A percentile compares a stretch with the other conserved stretches of the same genome.
These are phyloP conservation scores for Hyperoplus immaculatus DNA, from an alignment of 2,797 vertebrate species.

Conservation along the genomic window DNA sequence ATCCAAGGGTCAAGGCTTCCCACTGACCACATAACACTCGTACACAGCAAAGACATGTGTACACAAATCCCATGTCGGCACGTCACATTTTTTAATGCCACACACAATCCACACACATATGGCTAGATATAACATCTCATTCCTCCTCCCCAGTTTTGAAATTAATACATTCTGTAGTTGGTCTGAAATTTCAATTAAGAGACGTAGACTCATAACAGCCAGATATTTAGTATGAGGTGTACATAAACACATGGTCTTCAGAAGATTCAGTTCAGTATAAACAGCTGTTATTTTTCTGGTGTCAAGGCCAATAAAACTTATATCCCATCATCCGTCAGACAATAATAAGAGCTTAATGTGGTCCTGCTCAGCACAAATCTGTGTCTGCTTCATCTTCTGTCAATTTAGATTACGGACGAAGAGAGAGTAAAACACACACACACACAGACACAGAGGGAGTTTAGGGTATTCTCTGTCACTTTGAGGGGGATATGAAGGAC, in stretches of 20 bases:
- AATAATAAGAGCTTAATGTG: slow-evolving; percentile 58
- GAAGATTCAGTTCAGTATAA: slow-evolving; percentile 15
- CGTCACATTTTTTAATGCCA: slow-evolving; percentile 8
- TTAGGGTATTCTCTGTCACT: slow-evolving; percentile 50
- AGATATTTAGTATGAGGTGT: background rate
- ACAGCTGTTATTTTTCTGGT: slow-evolving; percentile 18
- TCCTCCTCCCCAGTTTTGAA: background rate
- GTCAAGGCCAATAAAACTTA: slow-evolving; percentile 35
- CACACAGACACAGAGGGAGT: slow-evolving; percentile 10
- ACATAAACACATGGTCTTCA: slow-evolving; percentile 5
- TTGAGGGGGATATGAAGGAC: slow-evolving; percentile 47
- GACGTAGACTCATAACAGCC: slow-evolving; percentile 2
- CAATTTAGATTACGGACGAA: slow-evolving; percentile 54
- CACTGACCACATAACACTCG: slow-evolving; percentile 52
- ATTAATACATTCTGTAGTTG: slow-evolving; percentile 5
- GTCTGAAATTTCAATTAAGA: slow-evolving; percentile 4
- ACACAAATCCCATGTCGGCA: slow-evolving; percentile 22
- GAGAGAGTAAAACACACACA: slow-evolving; percentile 31
- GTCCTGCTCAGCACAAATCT: slow-evolving; percentile 44
- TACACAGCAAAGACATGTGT: slow-evolving; percentile 34
- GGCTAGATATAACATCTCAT: slow-evolving; percentile 1
- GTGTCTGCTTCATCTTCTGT: slow-evolving; percentile 52
- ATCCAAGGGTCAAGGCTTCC: slow-evolving; percentile 66
- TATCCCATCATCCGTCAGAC: slow-evolving; percentile 25
- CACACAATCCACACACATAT: background rate